phyloP scores from a whole-genome alignment of 2,888 invertebrate genomes.

The Drosophila maculinotata region DNA sequence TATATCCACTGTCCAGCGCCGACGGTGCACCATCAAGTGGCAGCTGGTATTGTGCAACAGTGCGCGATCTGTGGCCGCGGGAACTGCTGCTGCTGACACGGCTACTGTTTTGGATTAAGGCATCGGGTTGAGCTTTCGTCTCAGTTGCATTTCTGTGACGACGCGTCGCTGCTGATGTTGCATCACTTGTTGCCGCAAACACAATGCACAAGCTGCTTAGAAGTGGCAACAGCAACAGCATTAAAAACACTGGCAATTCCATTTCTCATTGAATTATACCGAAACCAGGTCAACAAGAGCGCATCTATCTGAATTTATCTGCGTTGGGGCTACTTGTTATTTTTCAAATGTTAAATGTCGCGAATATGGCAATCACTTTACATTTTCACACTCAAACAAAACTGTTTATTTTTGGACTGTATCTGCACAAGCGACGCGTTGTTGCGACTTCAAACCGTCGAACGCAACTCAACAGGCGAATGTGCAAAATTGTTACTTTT shows the following conservation, averaged over 20 bases:
- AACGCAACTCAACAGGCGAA: constrained; percentile 63
- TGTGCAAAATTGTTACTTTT: constrained; percentile 69
- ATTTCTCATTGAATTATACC: constrained; percentile 42
- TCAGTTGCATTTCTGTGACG: constrained; percentile 49
- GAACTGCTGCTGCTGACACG: constrained; percentile 34
- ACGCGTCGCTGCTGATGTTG: constrained; percentile 59
- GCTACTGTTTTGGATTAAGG: constrained; percentile 27
- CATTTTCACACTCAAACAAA: constrained; percentile 33
- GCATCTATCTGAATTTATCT: constrained; percentile 35
- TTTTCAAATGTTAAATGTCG: constrained; percentile 39
- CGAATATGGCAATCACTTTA: constrained; percentile 24
- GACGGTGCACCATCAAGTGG: constrained; percentile 47
- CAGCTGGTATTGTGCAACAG: constrained; percentile 73
- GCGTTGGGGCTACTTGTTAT: constrained; percentile 2
- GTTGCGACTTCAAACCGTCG: constrained; percentile 62
- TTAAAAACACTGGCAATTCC: constrained; percentile 54
- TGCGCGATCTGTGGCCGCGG: constrained; percentile 55
- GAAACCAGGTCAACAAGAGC: constrained; percentile 42
- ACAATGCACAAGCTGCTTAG: constrained; percentile 49
- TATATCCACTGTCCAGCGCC: constrained; percentile 7
- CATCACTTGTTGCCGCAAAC: constrained; percentile 60
- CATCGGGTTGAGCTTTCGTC: constrained; percentile 22
- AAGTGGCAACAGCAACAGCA: constrained; percentile 52
- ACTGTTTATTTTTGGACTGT: neutral
- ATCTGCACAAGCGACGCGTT: constrained; percentile 47